A percentile compares a stretch with the other conserved stretches of the same genome.
These are phyloP conservation scores for Heterotilapia buettikoferi DNA, from an alignment of 2,113 vertebrate species.

Conservation along the genomic window DNA sequence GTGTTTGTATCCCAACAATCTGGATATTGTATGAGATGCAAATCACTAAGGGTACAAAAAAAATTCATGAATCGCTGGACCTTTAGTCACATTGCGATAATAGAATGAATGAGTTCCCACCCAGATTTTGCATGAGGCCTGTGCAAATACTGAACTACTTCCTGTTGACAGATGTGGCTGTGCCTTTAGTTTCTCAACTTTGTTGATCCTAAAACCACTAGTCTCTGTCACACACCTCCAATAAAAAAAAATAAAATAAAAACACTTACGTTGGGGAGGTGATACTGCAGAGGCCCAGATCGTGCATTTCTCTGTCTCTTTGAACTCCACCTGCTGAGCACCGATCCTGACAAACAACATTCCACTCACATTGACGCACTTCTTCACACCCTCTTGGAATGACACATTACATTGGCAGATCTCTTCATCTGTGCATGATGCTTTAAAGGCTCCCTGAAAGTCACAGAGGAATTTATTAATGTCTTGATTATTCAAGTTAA, in stretches of 20 bases:
- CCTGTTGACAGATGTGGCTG: neutral
- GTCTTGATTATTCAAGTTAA: neutral
- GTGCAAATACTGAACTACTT: neutral
- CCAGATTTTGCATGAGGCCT: neutral
- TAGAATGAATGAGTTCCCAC: neutral
- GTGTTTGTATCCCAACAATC: neutral
- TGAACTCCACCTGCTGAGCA: rapidly evolving
- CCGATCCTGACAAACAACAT: rapidly evolving
- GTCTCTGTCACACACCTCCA: neutral
- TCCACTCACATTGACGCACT: slow-evolving; percentile 16
- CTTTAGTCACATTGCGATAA: neutral
- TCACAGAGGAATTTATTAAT: neutral
- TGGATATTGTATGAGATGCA: neutral
- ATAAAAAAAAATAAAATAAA: neutral
- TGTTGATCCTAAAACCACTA: neutral
- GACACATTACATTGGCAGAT: neutral
- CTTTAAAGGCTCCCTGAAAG: rapidly evolving
- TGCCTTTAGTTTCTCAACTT: neutral
- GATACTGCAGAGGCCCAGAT: neutral
- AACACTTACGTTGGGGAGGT: neutral
- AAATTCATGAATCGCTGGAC: neutral
- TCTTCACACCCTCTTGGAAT: rapidly evolving
- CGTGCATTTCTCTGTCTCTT: rapidly evolving
- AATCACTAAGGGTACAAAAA: neutral
- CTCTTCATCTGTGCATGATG: rapidly evolving